Base-by-base conservation (phyloP, 2,888 invertebrate species). In the Epiblema foenella region DNA sequence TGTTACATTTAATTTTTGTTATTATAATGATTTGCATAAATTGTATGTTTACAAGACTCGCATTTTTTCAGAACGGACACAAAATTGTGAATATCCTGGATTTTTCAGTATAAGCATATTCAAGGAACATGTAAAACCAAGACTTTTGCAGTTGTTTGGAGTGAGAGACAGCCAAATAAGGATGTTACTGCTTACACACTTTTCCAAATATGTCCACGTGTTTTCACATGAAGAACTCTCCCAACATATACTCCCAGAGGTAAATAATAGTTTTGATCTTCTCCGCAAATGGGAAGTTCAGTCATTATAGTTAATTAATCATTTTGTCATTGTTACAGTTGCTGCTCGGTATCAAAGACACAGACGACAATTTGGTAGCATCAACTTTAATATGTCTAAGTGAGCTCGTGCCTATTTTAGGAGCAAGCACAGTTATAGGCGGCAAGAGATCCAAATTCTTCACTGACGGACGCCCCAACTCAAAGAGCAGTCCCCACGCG, bases 281-380 rank as follows among this genome's bases (percentile, higher is more conserved):
- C n/a, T n/a, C n/a, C n/a, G n/a, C n/a, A n/a, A n/a, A n/a, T n/a
- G n/a, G n/a, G n/a, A n/a, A n/a, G n/a, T n/a, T 24, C 24, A 3
- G 24, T 24, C 1, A 24, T 24, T 1, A 3, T 24, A 24, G 17
- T 18, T 57, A 33, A 33, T 33, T 0, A 51, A 54, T 24, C 29
- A 29, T 29, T 42, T 46, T 49, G 2, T 17, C 18, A 17, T 46
- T 46, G 73, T 94, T 94, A 67, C 89, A 96, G 95, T 89, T 98
- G 65, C 93, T 98, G 51, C 94, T 98, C 46, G 98, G 98, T 4
- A 96, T 98, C 77, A 97, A 97, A 85, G 98, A 98, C 83, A 96
- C 95, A 1, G 97, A 97, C 87, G 97, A 98, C 85, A 94, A 94
- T 68, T 90, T 98, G 73, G 98, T 98, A 0, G 95, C 96, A 33